Evolutionary conservation across 1,140 invertebrate genomes (phyloP).

Genomic region (Diorhabda sublineata): DNA sequence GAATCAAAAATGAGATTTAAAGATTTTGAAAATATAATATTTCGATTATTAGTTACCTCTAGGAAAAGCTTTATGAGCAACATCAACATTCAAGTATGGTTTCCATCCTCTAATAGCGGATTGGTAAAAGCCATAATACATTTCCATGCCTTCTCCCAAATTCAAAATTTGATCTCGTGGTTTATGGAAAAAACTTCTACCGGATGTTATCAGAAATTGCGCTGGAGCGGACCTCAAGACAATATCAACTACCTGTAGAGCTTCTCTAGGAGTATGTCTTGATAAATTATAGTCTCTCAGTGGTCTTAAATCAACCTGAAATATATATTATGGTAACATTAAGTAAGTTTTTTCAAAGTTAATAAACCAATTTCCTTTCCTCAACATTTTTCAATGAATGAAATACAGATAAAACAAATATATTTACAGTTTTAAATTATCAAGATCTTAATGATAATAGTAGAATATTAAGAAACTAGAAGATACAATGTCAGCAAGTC

Average conservation of each 20-base stretch:
- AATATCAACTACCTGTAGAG: constrained; percentile 76
- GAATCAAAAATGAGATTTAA: too few relatives aligned
- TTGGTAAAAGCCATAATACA: constrained; percentile 71
- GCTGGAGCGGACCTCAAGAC: constrained; percentile 64
- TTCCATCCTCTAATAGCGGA: constrained; percentile 68
- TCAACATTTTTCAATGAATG: too few relatives aligned
- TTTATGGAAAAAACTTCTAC: constrained; percentile 47
- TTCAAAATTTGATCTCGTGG: constrained; percentile 32
- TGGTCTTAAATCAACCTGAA: constrained; percentile 10
- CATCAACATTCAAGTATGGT: constrained; percentile 72
- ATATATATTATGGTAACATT: not conserved
- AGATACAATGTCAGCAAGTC: too few relatives aligned
- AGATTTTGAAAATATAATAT: too few relatives aligned
- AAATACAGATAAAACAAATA: too few relatives aligned
- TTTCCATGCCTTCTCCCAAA: constrained; percentile 53
- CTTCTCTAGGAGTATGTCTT: constrained; percentile 55
- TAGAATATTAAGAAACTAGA: too few relatives aligned
- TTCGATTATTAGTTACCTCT: constrained; percentile 19
- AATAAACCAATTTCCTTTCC: too few relatives aligned
- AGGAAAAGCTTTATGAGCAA: constrained; percentile 57
- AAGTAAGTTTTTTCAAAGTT: too few relatives aligned
- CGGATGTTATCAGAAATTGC: constrained; percentile 44
- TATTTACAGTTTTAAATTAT: too few relatives aligned
- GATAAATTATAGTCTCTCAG: constrained; percentile 22
- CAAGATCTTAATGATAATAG: too few relatives aligned